Evolutionary conservation across 1,140 invertebrate genomes (phyloP).

Genomic region (Drosophila serrata): DNA sequence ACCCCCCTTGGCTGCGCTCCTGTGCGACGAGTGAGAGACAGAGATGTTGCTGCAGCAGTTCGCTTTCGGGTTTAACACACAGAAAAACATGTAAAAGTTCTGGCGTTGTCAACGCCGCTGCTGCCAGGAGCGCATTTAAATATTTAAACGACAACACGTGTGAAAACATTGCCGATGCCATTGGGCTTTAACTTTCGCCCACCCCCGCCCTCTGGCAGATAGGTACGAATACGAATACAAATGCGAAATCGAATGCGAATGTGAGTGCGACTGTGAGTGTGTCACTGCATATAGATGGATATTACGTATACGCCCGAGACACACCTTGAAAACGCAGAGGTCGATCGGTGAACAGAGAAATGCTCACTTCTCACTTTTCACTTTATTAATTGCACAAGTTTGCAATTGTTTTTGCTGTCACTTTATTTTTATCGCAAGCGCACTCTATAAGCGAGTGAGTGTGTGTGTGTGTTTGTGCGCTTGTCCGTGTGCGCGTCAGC

Average conservation of each 20-base stretch:
- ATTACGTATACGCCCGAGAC: not conserved
- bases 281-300: not conserved
- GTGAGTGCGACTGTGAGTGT: not conserved
- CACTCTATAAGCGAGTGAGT: conserved; percentile 54
- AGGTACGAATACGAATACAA: not conserved
- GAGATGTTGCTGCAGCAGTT: conserved; percentile 69
- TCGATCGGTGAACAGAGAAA: conserved; percentile 35
- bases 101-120: conserved; percentile 64
- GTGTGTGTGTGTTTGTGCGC: conserved; percentile 40
- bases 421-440: conserved; percentile 80
- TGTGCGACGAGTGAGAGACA: conserved; percentile 15
- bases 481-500: conserved; percentile 74
- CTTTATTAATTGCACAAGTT: conserved; percentile 82
- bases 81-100: conserved; percentile 78
- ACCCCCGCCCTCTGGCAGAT: not conserved
- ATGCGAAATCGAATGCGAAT: not conserved
- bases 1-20: not conserved
- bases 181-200: conserved; percentile 49
- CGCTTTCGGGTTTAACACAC: conserved; percentile 77
- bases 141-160: conserved; percentile 81
- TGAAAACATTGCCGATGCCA: conserved; percentile 74
- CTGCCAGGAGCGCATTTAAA: conserved; percentile 77
- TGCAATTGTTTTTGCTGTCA: conserved; percentile 82
- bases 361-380: conserved; percentile 81
- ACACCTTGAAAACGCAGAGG: conserved; percentile 42